Conservation (phyloP, 2,113 vertebrate genomes). For the Gambusia affinis region DNA sequence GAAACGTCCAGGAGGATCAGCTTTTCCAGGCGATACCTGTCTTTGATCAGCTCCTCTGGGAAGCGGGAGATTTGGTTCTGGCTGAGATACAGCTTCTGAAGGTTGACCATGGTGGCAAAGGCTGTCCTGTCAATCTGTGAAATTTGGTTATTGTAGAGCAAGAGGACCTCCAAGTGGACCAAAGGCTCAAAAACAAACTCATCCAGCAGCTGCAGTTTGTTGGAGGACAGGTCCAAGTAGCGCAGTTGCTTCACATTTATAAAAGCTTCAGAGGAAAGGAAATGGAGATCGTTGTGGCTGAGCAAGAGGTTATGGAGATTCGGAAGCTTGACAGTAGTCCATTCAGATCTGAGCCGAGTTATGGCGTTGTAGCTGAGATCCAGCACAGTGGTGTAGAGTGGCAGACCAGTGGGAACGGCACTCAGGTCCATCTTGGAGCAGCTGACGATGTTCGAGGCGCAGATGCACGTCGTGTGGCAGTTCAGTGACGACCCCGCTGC, state of each 20-base stretch:
- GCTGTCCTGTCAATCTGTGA: conserved; percentile 87
- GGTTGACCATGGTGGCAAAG: conserved; percentile 82
- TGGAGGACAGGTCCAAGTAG: conserved; percentile 94
- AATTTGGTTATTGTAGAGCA: conserved; percentile 95
- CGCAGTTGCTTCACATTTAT: conserved; percentile 84
- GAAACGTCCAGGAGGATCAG: conserved; percentile 91
- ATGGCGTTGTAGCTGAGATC: conserved; percentile 95
- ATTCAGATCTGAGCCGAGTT: conserved; percentile 83
- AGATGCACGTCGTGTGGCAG: conserved; percentile 89
- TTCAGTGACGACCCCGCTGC: conserved; percentile 68
- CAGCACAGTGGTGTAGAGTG: conserved; percentile 85
- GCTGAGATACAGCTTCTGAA: conserved; percentile 95
- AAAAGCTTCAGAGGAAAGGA: conserved; percentile 93
- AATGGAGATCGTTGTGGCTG: conserved; percentile 89
- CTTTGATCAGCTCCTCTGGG: conserved; percentile 89
- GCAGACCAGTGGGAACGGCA: conserved; percentile 80
- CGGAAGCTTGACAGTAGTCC: conserved; percentile 82
- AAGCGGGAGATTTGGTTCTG: conserved; percentile 92
- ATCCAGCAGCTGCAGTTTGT: conserved; percentile 83
- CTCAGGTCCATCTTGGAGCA: conserved; percentile 90
- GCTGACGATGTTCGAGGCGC: conserved; percentile 96
- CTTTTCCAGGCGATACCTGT: conserved; percentile 83
- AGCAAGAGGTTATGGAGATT: conserved; percentile 91
- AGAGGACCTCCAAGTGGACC: conserved; percentile 87
- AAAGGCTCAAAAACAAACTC: conserved; percentile 91